Evolutionary conservation across 2,797 vertebrate species (phyloP), one percentile per base, ranked within the genome.

Genomic region (Chloroceryle inda): DNA sequence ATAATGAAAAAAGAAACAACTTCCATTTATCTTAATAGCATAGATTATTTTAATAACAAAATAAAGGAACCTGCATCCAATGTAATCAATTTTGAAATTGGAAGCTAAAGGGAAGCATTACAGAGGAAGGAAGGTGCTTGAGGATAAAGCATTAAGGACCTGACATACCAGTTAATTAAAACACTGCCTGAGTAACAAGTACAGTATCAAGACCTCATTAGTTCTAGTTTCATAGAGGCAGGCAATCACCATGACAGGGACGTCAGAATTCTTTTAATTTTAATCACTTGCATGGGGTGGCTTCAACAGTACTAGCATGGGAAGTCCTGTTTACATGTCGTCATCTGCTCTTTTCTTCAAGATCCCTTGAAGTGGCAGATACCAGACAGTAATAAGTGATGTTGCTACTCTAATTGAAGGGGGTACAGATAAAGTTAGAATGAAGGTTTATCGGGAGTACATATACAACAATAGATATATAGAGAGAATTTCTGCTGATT

Each of bases 141-240:
- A 93, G 52, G 75, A 92, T 50, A 92, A 82, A 24, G 19, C 16
- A 80, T 92, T 94, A 92, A 91, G 64, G 56, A 87, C 37, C 45
- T 95, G 92, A 78, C 89, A 87, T 9, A 44, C 83, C 77, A 68
- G 78, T 88, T 96, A 94, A 96, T 94, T 93, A 89, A 92, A 95
- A 85, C 20, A 62, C 77, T 85, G 53, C 91, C 58, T 94, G 85
- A 95, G 33, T 61, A 96, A 88, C 10, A 9, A 92, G 37, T 55
- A 20, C 63, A 47, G 38, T 55, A 77, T 58, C 71, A 85, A 85
- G 64, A 83, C 68, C 87, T 93, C 53, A 92, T 92, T 96, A 95
- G 69, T 81, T 38, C 58, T 35, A 20, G 27, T 53, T 91, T 83
- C 64, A 38, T 69, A 91, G 81, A 91, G 68, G 76, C 77, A 68